Evolutionary conservation across 1,140 invertebrate species (phyloP).

Genomic region (Gryon sp.): DNA sequence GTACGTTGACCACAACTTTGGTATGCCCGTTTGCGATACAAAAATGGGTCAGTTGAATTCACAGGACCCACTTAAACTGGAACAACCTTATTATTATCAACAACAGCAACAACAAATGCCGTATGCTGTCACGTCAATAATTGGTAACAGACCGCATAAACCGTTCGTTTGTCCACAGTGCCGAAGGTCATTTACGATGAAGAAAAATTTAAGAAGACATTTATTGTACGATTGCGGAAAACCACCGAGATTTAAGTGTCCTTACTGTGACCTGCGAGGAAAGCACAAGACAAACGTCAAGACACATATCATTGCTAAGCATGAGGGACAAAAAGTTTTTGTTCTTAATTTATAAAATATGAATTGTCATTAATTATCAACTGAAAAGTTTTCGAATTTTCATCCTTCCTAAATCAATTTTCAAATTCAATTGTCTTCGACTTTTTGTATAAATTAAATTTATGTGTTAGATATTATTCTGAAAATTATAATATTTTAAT

Average conservation of each 20-base stretch:
- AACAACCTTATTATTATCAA: constrained; percentile 39
- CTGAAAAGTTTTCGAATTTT: neutral
- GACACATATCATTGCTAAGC: constrained; percentile 56
- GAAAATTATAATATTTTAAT: no score
- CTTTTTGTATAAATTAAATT: no score
- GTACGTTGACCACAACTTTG: constrained; percentile 40
- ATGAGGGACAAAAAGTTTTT: constrained; percentile 45
- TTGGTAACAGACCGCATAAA: constrained; percentile 27
- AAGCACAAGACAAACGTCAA: constrained; percentile 67
- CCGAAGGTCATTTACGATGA: constrained; percentile 50
- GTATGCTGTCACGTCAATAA: constrained; percentile 21
- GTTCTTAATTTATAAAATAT: constrained; percentile 47
- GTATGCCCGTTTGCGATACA: neutral
- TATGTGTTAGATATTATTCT: neutral
- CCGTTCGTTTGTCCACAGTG: constrained; percentile 61
- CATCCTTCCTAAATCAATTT: no score
- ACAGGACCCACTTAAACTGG: constrained; percentile 25
- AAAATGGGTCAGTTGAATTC: constrained; percentile 4
- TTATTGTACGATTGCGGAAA: constrained; percentile 79
- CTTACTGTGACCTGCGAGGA: constrained; percentile 71
- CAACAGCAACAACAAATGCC: constrained; percentile 24
- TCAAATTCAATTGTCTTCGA: no score
- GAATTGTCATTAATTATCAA: neutral
- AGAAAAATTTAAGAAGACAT: constrained; percentile 57
- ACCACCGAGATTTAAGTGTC: constrained; percentile 80